Evolutionary conservation across 2,888 invertebrate species (phyloP), one percentile per base, ranked within the genome.

Genomic region (Melanophora roralis): DNA sequence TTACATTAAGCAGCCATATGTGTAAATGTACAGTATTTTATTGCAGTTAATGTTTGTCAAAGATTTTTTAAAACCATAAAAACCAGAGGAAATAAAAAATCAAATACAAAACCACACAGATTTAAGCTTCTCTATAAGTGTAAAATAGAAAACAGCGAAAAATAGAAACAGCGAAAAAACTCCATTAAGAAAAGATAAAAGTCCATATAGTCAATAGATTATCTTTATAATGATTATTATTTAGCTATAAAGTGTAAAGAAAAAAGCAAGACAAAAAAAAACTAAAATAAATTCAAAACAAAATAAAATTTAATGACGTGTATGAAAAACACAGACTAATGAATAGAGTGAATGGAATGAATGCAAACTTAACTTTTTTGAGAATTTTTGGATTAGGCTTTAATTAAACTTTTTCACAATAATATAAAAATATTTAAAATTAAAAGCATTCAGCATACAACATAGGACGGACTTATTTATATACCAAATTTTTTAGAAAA

Each of bases 231-330:
- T 38, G 38, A 53, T 36, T 36, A 75, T 60, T 45, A 40, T 27
- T 75, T 75, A 19, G 45, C 27, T 21, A 57, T 55, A 60, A 40
- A 71, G 11, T 43, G 27, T 11, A n/a, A 32, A 12, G 1, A 53
- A 23, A 19, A 12, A 32, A 14, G 34, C 3, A 21, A 16, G 36
- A 36, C 27, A 27, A 27, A 27, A 6, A 27, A 27, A 27, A 6
- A 27, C 27, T 27, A 5, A 5, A 14, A 19, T 9, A 2, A 32
- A 14, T 19, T 36, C 9, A 64, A 55, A 27, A 45, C 9, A 14
- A 47, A 2, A 65, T 43, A 51, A 60, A 60, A 60, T 45, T 67
- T 45, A 74, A 74, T 67, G 67, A 67, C 21, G 51, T 67, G 64
- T 60, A 71, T 49, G 40, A 40, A 19, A 36, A 51, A 57, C 47